These are phyloP conservation scores for Strongylocentrotus purpuratus DNA, from an alignment of 35 echinoderm and acorn worm genomes.

Conservation along the genomic window DNA sequence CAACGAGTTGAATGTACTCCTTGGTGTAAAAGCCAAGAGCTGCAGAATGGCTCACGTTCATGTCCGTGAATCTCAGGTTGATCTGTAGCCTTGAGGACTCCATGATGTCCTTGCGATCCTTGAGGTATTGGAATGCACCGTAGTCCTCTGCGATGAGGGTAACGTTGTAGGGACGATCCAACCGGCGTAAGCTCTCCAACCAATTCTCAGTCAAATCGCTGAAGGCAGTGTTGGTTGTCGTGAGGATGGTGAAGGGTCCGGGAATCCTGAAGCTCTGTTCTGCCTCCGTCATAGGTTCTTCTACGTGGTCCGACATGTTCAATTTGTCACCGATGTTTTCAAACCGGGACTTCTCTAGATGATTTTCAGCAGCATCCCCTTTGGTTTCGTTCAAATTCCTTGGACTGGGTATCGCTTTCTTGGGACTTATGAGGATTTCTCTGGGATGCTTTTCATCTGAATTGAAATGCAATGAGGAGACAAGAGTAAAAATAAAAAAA, in stretches of 20 bases:
- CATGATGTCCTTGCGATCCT: neutral
- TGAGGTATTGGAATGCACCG: slow-evolving; percentile 16
- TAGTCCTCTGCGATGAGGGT: slow-evolving; percentile 23
- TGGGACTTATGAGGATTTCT: neutral
- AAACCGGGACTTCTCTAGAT: neutral
- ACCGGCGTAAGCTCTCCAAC: slow-evolving; percentile 65
- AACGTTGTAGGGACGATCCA: slow-evolving; percentile 48
- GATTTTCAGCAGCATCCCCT: neutral
- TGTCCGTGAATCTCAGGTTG: slow-evolving; percentile 4
- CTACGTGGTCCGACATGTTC: neutral
- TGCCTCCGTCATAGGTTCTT: neutral
- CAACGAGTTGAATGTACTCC: slow-evolving; percentile 31
- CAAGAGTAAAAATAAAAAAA: no score
- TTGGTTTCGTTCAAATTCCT: neutral
- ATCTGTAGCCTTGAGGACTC: neutral
- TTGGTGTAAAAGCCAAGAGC: slow-evolving; percentile 38
- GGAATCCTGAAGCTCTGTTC: neutral
- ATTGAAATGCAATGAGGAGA: no score
- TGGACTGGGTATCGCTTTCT: neutral
- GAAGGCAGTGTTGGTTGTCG: slow-evolving; percentile 69
- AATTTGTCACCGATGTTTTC: neutral
- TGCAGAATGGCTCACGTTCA: slow-evolving; percentile 10
- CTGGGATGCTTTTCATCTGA: no score
- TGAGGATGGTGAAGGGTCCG: slow-evolving; percentile 41
- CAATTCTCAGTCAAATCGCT: slow-evolving; percentile 78